Evolutionary conservation across 2,888 invertebrate species (phyloP).

Genomic region (Drosophila kokeensis): DNA sequence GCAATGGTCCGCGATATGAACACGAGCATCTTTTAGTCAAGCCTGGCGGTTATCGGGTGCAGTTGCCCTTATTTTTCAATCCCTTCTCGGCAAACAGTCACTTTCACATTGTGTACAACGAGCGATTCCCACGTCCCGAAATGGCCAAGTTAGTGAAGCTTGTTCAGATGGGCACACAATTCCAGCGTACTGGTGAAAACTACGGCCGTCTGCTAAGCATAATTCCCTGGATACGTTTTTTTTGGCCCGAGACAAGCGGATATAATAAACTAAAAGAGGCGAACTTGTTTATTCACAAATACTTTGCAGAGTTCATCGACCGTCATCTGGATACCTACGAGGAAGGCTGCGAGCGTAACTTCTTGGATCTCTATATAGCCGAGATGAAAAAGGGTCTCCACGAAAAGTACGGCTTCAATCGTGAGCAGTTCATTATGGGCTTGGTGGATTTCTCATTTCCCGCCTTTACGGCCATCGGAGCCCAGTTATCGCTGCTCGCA

Average conservation of each 20-base stretch:
- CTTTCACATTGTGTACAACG: constrained; percentile 86
- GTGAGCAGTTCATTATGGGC: constrained; percentile 87
- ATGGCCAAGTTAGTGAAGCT: constrained; percentile 85
- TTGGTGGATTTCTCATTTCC: constrained; percentile 88
- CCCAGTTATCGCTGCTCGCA: constrained; percentile 86
- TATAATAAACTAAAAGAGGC: constrained; percentile 86
- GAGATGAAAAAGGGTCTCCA: constrained; percentile 86
- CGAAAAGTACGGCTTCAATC: constrained; percentile 68
- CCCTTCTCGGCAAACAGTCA: constrained; percentile 87
- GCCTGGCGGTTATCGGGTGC: constrained; percentile 75
- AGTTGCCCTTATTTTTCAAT: constrained; percentile 87
- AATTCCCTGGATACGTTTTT: constrained; percentile 87
- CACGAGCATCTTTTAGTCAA: constrained; percentile 84
- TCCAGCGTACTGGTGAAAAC: constrained; percentile 87
- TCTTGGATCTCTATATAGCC: constrained; percentile 88
- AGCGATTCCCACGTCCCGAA: constrained; percentile 86
- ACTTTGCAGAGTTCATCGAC: constrained; percentile 86
- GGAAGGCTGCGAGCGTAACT: constrained; percentile 86
- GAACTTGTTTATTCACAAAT: constrained; percentile 86
- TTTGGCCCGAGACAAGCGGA: constrained; percentile 87
- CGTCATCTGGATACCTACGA: constrained; percentile 85
- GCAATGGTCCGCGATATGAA: constrained; percentile 85
- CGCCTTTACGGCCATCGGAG: constrained; percentile 86
- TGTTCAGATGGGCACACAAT: constrained; percentile 84
- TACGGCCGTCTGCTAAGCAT: constrained; percentile 87